Base-by-base conservation (phyloP, 2,888 invertebrate genomes). In the Acrobeloides nanus region DNA sequence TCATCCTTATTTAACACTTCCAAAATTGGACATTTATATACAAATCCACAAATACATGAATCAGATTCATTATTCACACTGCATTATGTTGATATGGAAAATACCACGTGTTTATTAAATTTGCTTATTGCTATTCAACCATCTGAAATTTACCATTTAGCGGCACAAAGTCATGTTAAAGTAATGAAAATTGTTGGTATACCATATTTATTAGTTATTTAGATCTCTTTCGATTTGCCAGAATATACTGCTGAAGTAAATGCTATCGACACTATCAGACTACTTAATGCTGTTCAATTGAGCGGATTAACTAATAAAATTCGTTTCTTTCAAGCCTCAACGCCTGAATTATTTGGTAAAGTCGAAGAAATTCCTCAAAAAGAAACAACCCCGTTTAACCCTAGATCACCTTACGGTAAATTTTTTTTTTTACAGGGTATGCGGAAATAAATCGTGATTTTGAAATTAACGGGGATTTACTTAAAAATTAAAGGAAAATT, bases 171-270 rank as follows among this genome's bases (percentile, higher is more conserved):
- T 61, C 97, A 99, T 77, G 95, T 97, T 1, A 95, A 95, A 79
- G 90, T 84, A 27, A 60, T 64, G n/a, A n/a, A n/a, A n/a, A n/a
- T n/a, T n/a, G n/a, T n/a, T n/a, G n/a, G n/a, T n/a, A n/a, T n/a
- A n/a, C n/a, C n/a, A n/a, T n/a, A n/a, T n/a, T n/a, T n/a, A n/a
- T 12, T 25, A 20, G 15, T 15, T 7, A 7, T 37, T n/a, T n/a
- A n/a, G 82, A 81, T 84, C 33, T 97, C 95, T 0, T 97, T 97
- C 74, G 95, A 99, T 73, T 79, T 97, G 53, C 90, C 92, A 68
- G 95, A 99, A 77, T 99, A 99, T 73, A 97, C 97, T 0, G 92
- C 95, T 0, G 92, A 99, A 79, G 92, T 93, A 1, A 90, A 92
- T 76, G 92, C 86, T 0, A 82, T 92, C n/a, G 92, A 92, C 10